phyloP scores from a whole-genome alignment of 2,113 vertebrate genomes.

The Periophthalmus modestus region DNA sequence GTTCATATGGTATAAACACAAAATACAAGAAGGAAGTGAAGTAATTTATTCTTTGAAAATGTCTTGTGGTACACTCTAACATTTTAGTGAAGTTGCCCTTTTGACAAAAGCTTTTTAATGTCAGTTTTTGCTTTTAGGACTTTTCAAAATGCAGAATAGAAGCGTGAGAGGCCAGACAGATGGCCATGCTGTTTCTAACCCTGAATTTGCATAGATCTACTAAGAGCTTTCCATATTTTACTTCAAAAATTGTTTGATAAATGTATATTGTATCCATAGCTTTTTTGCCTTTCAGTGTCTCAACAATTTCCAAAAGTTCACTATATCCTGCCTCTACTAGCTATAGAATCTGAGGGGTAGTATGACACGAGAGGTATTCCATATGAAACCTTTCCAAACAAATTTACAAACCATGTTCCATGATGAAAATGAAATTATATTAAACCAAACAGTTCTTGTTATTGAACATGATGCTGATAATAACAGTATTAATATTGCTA shows the following conservation, averaged over 20 bases:
- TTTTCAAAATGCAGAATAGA: constrained; percentile 14
- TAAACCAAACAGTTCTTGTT: too few relatives aligned
- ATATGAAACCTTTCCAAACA: too few relatives aligned
- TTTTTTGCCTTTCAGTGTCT: background rate
- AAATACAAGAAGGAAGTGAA: background rate
- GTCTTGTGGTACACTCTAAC: background rate
- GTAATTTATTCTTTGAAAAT: background rate
- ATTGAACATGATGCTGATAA: too few relatives aligned
- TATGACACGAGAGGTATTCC: too few relatives aligned
- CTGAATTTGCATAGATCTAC: constrained; percentile 42
- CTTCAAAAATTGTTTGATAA: constrained; percentile 21
- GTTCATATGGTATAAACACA: background rate
- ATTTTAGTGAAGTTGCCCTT: constrained; percentile 21
- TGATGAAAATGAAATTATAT: too few relatives aligned
- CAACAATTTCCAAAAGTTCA: background rate
- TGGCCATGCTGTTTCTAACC: constrained; percentile 41
- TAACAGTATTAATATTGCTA: background rate
- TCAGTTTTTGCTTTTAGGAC: constrained; percentile 31
- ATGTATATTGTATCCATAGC: background rate
- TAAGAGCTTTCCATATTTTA: constrained; percentile 19
- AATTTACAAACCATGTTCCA: too few relatives aligned
- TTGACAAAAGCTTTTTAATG: constrained; percentile 30
- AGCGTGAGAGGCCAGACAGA: constrained; percentile 24
- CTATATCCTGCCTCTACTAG: background rate
- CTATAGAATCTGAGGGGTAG: too few relatives aligned